Conservation (phyloP, 2,113 vertebrate genomes). For the Meleagris gallopavo region DNA sequence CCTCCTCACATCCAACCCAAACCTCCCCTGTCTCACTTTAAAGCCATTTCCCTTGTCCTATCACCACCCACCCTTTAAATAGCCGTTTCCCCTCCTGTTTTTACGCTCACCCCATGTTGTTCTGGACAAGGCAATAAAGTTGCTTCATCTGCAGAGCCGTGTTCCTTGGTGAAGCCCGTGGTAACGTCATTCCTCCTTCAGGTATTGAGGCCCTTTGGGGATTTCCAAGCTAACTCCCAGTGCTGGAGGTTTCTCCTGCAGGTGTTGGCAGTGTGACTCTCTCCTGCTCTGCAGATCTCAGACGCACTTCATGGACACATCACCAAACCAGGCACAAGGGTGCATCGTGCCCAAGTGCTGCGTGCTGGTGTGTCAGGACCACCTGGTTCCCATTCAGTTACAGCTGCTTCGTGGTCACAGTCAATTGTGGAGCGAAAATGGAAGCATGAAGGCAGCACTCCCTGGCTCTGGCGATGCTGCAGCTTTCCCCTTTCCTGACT, state of each 20-base stretch:
- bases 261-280: not conserved
- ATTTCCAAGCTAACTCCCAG: fast-evolving
- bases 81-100: too few relatives aligned
- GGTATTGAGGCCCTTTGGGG: fast-evolving
- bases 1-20: too few relatives aligned
- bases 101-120: fast-evolving
- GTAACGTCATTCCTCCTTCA: too few relatives aligned
- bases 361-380: fast-evolving
- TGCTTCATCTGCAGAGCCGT: fast-evolving
- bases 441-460: fast-evolving
- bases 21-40: too few relatives aligned
- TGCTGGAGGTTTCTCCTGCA: fast-evolving
- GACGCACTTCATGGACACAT: fast-evolving
- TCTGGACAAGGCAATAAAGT: not conserved
- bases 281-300: not conserved
- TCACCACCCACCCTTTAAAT: too few relatives aligned
- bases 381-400: fast-evolving
- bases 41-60: too few relatives aligned
- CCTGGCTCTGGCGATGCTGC: fast-evolving
- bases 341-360: not conserved
- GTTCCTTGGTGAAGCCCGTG: not conserved
- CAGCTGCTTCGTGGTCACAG: fast-evolving
- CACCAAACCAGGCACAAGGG: not conserved
- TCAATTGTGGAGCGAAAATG: not conserved
- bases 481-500: too few relatives aligned